Base-by-base conservation (phyloP, 1,140 invertebrate species). In the Conopomorpha cramerella region DNA sequence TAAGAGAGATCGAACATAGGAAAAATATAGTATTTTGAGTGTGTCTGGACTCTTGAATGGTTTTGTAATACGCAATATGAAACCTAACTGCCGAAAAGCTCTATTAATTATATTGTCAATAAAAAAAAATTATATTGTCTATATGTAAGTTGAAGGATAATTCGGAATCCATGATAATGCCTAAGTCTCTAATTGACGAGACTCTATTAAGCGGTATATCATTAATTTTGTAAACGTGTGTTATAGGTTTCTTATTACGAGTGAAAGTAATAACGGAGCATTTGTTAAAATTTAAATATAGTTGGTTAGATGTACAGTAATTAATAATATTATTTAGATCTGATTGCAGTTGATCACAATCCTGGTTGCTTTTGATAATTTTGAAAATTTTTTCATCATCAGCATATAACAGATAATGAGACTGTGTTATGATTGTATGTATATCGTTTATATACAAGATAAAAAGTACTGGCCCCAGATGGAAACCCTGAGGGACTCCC, bases 311-410 rank as follows among this genome's bases (percentile, higher is more conserved):
- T 31, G 12, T 8, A 14, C 15, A 31, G 16, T 31, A 31, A 3
- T 12, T 8, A 16, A 8, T 15, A 10, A 31, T n/a, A n/a, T 14
- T 31, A 13, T 31, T 16, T 3, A 31, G 30, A 10, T 31, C 30
- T 12, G 8, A 12, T 8, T 31, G 30, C 8, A 31, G 15, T 13
- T 16, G 16, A 2, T 15, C 18, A 11, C 31, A 13, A 18, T 33
- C 31, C 6, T 17, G 1, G 11, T 18, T 8, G n/a, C 7, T 3
- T 16, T 19, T 16, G 4, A 33, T 18, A 10, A 11, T 33, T 6
- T 11, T 8, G 18, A 18, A 17, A n/a, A 33, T 33, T 33, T 33
- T 33, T 15, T 8, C 18, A 33, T 33, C 31, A 18, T 19, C 31
- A 14, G 30, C 30, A 31, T 31, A 31, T 14, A 31, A 16, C 6